A percentile compares a stretch with the other conserved stretches of the same genome.
These are phyloP conservation scores for Echiichthys vipera DNA, from an alignment of 2,797 vertebrate species.

Conservation along the genomic window DNA sequence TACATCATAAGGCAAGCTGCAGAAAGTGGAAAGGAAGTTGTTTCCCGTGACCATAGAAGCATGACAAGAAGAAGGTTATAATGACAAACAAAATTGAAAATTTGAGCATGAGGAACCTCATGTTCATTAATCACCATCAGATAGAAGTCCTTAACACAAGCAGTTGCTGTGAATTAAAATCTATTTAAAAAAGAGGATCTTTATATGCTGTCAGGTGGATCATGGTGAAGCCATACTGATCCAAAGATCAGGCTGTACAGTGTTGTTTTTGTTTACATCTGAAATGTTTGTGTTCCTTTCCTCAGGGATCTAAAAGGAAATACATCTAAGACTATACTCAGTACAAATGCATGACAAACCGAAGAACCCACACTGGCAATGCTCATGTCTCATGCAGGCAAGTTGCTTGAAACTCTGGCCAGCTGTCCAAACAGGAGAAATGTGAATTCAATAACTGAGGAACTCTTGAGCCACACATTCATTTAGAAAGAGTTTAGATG, in stretches of 20 bases:
- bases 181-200: background rate
- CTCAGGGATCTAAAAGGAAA: constrained; percentile 57
- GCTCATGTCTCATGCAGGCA: constrained; percentile 61
- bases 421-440: constrained; percentile 77
- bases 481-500: constrained; percentile 50
- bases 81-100: background rate
- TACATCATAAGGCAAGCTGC: background rate
- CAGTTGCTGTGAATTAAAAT: constrained; percentile 1
- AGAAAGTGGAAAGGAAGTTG: background rate
- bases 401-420: constrained; percentile 56
- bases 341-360: constrained; percentile 54
- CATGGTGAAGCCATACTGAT: constrained; percentile 12
- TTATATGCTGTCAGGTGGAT: constrained; percentile 23
- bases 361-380: constrained; percentile 63
- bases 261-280: constrained; percentile 53
- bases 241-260: constrained; percentile 46
- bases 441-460: constrained; percentile 61
- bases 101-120: background rate
- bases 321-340: constrained; percentile 51
- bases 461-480: constrained; percentile 46
- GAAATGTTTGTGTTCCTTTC: constrained; percentile 70
- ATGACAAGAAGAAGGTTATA: background rate
- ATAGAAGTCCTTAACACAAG: background rate
- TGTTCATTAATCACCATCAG: background rate
- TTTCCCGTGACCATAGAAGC: background rate